phyloP scores from a whole-genome alignment of 1,140 invertebrate species.

The Drosophila sp. region DNA sequence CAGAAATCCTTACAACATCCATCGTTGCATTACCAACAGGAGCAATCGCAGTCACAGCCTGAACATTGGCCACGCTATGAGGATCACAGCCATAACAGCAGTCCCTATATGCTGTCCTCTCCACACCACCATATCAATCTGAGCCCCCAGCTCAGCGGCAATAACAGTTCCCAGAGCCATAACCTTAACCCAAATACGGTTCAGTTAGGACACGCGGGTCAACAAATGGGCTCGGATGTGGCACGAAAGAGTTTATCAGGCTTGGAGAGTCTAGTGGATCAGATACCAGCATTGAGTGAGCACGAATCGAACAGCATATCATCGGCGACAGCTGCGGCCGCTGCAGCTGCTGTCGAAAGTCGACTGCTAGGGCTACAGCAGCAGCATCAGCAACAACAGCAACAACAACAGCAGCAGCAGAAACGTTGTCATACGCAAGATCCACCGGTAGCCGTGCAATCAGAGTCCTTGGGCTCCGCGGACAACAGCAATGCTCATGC shows the following conservation, averaged over 20 bases:
- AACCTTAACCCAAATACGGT: constrained; percentile 83
- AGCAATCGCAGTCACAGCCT: constrained; percentile 29
- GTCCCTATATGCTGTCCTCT: constrained; percentile 47
- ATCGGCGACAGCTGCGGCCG: constrained; percentile 46
- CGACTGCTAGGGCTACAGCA: constrained; percentile 60
- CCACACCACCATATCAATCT: constrained; percentile 57
- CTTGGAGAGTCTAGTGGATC: constrained; percentile 94
- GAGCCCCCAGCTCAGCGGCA: constrained; percentile 31
- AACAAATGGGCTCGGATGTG: constrained; percentile 86
- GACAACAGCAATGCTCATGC: constrained; percentile 37
- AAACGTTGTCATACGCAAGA: constrained; percentile 39
- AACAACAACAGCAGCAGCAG: constrained; percentile 45
- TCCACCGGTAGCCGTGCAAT: constrained; percentile 6
- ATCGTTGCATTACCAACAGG: constrained; percentile 37
- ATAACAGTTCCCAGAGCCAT: constrained; percentile 71
- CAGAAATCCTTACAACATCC: constrained; percentile 64
- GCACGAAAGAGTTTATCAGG: constrained; percentile 94
- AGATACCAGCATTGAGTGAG: constrained; percentile 94
- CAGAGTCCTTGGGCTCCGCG: constrained; percentile 16
- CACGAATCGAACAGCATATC: constrained; percentile 52
- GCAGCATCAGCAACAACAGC: constrained; percentile 47
- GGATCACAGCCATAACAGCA: constrained; percentile 34
- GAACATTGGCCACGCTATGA: constrained; percentile 59
- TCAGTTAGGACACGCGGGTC: neutral
- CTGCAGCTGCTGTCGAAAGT: constrained; percentile 68